Evolutionary conservation across 2,113 vertebrate genomes (phyloP).

Genomic region (Nematolebias whitei): DNA sequence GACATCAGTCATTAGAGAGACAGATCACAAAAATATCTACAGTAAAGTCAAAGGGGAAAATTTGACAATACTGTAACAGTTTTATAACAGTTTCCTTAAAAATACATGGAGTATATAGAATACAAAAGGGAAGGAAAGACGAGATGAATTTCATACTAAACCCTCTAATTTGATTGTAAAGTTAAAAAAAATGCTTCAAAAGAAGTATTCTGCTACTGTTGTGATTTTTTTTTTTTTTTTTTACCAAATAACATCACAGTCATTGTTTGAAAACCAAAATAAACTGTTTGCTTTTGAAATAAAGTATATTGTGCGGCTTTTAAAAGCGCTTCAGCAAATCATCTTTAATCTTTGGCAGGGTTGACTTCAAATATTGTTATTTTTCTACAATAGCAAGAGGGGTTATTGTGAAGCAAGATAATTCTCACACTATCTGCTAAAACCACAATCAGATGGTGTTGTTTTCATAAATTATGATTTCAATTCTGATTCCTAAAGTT

Average conservation of each 20-base stretch:
- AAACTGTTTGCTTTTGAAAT: background rate
- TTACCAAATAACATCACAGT: background rate
- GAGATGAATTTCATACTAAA: background rate
- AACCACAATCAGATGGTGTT: background rate
- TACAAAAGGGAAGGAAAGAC: background rate
- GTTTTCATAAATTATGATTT: background rate
- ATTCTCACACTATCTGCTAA: background rate
- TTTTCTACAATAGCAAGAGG: background rate
- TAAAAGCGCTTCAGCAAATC: conserved; percentile 7
- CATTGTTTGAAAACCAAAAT: background rate
- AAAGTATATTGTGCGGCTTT: background rate
- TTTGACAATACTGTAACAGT: too few species aligned
- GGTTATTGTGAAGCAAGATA: too few species aligned
- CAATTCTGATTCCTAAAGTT: background rate
- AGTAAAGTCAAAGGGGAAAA: too few species aligned
- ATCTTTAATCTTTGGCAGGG: conserved; percentile 4
- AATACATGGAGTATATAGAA: too few species aligned
- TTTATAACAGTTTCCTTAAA: too few species aligned
- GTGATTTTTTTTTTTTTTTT: background rate
- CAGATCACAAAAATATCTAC: too few species aligned
- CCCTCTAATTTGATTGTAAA: background rate
- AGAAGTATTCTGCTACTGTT: background rate
- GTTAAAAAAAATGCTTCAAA: background rate
- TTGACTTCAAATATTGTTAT: background rate
- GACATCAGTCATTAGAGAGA: too few species aligned